phyloP scores from a whole-genome alignment of 2,888 invertebrate species.

The Melitaea athalia region DNA sequence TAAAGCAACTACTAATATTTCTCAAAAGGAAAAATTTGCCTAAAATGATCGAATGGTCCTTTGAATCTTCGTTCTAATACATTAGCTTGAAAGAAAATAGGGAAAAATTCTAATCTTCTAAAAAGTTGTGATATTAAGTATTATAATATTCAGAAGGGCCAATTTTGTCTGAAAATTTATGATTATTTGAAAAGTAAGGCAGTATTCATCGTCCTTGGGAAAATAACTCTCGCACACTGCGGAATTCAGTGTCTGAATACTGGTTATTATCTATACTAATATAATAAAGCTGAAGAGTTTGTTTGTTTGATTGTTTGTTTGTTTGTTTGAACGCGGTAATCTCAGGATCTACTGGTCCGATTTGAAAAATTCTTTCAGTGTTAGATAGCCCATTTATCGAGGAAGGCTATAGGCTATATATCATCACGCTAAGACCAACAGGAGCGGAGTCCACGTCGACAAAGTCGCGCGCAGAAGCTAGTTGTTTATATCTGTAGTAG shows the following conservation, averaged over 20 bases:
- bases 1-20: conserved; percentile 13
- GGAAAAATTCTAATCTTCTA: conserved; percentile 42
- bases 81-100: conserved; percentile 35
- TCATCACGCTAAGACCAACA: too few relatives aligned
- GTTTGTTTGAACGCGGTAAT: too few relatives aligned
- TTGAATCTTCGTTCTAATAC: conserved; percentile 33
- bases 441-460: too few relatives aligned
- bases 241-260: not conserved
- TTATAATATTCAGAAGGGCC: conserved; percentile 50
- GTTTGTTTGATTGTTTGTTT: too few relatives aligned
- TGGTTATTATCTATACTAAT: too few relatives aligned
- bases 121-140: conserved; percentile 42
- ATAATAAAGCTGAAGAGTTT: too few relatives aligned
- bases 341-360: too few relatives aligned
- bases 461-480: too few relatives aligned
- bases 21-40: conserved; percentile 16
- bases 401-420: too few relatives aligned
- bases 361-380: too few relatives aligned
- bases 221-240: conserved; percentile 42
- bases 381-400: too few relatives aligned
- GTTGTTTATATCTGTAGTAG: too few relatives aligned
- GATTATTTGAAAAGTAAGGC: conserved; percentile 61
- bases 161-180: conserved; percentile 56
- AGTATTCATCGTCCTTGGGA: conserved; percentile 43
- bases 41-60: conserved; percentile 22